Evolutionary conservation across 2,113 vertebrate genomes (phyloP).

Genomic region (Cyrtonyx montezumae): DNA sequence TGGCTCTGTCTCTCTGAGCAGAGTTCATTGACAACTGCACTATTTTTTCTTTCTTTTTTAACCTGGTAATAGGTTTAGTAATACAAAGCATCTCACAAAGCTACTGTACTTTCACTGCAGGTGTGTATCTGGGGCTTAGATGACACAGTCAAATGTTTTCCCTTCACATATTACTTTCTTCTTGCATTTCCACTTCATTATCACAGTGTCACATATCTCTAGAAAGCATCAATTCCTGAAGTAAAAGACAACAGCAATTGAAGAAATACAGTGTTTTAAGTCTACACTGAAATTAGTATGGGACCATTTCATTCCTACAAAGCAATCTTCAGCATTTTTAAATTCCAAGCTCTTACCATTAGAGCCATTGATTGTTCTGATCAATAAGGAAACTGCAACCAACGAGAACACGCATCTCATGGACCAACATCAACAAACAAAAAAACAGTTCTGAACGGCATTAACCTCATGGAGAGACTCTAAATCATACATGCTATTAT

Average conservation of each 20-base stretch:
- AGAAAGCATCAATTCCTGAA: background rate
- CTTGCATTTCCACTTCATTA: background rate
- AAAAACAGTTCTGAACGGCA: background rate
- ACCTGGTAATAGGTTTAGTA: background rate
- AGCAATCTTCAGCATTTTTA: background rate
- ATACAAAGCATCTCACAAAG: background rate
- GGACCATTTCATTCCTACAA: background rate
- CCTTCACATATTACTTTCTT: background rate
- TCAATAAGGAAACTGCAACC: background rate
- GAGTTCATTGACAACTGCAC: background rate
- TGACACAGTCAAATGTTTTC: background rate
- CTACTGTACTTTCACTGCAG: background rate
- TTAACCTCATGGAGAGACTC: constrained; percentile 34
- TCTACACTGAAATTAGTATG: background rate
- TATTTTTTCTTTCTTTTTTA: too few relatives aligned
- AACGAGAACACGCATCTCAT: background rate
- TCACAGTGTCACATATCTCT: background rate
- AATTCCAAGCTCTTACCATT: background rate
- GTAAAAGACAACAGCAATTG: background rate
- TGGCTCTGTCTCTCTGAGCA: background rate
- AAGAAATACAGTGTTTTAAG: background rate
- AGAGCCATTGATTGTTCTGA: background rate
- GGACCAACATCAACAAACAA: background rate
- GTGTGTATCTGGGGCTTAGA: background rate
- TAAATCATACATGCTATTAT: constrained; percentile 72